These are phyloP conservation scores for Pipistrellus pygmaeus DNA, from an alignment of 2,797 vertebrate species.

Conservation along the genomic window DNA sequence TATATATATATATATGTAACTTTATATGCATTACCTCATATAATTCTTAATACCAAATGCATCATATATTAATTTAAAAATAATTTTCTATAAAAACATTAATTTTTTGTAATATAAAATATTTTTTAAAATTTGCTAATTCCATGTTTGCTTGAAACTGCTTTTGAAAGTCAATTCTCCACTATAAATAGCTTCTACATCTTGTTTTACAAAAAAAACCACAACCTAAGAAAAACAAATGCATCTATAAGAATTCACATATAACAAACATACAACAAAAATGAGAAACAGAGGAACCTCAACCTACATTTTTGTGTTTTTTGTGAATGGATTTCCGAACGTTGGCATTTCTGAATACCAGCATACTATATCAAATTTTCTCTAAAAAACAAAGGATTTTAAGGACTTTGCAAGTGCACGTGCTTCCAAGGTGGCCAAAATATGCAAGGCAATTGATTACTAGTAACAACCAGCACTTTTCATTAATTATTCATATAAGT, in stretches of 20 bases:
- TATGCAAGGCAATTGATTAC: background rate
- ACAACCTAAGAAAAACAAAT: background rate
- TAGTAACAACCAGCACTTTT: background rate
- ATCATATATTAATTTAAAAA: constrained; percentile 31
- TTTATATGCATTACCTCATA: background rate
- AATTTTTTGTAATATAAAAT: constrained; percentile 18
- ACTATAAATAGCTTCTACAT: constrained; percentile 12
- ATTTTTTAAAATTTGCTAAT: constrained; percentile 12
- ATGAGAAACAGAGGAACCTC: background rate
- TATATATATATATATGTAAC: background rate
- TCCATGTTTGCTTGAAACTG: constrained; percentile 5
- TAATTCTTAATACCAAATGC: background rate
- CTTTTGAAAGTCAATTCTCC: background rate
- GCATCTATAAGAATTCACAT: background rate
- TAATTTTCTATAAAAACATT: constrained; percentile 6
- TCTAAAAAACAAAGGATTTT: background rate
- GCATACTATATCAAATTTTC: background rate
- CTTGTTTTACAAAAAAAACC: background rate
- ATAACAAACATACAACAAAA: background rate
- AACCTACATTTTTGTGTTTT: constrained; percentile 47
- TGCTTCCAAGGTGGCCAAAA: background rate
- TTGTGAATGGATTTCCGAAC: constrained; percentile 4
- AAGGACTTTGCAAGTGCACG: background rate
- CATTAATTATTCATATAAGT: background rate
- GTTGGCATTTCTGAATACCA: constrained; percentile 12